These are phyloP conservation scores for Bradypus variegatus DNA, from an alignment of 2,797 vertebrate species.

Conservation along the genomic window DNA sequence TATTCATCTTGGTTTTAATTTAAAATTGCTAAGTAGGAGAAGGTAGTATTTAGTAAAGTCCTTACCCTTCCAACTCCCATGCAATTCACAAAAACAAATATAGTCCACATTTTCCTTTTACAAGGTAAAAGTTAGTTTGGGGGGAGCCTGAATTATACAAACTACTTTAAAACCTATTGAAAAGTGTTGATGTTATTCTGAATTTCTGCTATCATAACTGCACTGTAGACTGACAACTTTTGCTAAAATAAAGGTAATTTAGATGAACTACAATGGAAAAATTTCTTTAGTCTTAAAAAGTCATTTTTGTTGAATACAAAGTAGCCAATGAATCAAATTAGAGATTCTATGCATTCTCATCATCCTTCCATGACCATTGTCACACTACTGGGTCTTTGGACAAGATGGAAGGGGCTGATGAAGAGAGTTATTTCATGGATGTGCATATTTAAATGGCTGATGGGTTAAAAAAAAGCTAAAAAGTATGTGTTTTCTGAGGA, in stretches of 20 bases:
- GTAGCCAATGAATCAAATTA: not conserved
- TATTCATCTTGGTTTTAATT: not conserved
- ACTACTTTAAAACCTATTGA: not conserved
- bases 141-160: not conserved
- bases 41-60: not conserved
- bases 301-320: not conserved
- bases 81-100: not conserved
- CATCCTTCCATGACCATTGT: not conserved
- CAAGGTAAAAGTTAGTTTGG: not conserved
- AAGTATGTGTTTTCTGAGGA: not conserved
- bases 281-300: not conserved
- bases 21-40: not conserved
- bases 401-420: not conserved
- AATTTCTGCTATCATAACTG: not conserved
- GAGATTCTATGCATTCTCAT: not conserved
- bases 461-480: not conserved
- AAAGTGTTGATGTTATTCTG: not conserved
- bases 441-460: not conserved
- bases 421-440: not conserved
- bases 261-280: not conserved
- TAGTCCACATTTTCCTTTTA: not conserved
- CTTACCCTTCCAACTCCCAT: not conserved
- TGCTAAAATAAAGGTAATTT: constrained; percentile 10
- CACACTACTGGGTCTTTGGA: not conserved
- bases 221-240: not conserved